Evolutionary conservation across 2,113 vertebrate species (phyloP).

Genomic region (Python bivittatus): DNA sequence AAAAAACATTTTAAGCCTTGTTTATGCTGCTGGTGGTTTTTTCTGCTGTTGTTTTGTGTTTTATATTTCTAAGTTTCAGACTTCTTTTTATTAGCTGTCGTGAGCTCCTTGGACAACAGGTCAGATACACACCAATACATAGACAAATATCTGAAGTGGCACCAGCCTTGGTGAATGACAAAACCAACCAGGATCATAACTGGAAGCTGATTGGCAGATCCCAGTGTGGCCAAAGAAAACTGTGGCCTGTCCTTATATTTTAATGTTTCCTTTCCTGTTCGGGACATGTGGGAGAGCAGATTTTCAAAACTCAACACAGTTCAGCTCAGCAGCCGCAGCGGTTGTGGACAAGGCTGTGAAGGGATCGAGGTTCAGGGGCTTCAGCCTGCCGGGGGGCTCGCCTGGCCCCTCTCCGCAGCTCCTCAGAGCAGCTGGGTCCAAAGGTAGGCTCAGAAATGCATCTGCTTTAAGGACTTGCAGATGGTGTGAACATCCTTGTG

Average conservation of each 20-base stretch:
- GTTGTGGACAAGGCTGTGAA: neutral
- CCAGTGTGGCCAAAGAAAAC: neutral
- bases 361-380: neutral
- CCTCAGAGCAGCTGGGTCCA: neutral
- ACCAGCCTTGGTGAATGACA: neutral
- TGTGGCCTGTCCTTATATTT: neutral
- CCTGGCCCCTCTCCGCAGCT: accelerated
- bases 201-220: neutral
- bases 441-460: neutral
- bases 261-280: neutral
- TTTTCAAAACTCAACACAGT: neutral
- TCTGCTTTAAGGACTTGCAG: neutral
- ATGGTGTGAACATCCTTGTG: neutral
- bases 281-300: neutral
- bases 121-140: neutral
- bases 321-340: neutral
- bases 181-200: neutral
- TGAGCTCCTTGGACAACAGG: neutral
- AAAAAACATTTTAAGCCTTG: neutral
- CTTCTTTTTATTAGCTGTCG: neutral
- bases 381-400: neutral
- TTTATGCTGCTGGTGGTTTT: neutral
- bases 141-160: neutral
- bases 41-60: neutral
- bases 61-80: neutral